Evolutionary conservation across 2,113 vertebrate species (phyloP).

Genomic region (Campylomormyrus numenius): DNA sequence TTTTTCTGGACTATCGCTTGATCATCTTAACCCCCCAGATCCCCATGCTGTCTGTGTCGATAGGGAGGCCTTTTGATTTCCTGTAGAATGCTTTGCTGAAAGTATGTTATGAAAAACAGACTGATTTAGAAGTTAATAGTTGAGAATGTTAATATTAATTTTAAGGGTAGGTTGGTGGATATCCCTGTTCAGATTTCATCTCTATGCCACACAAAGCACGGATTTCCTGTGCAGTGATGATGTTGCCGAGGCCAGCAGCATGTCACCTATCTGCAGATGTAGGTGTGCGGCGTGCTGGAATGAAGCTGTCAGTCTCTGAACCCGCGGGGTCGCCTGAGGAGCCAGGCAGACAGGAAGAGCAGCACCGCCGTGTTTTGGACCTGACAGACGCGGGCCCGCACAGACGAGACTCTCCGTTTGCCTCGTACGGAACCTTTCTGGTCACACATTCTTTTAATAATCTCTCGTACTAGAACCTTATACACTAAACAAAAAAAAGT

Average conservation of each 20-base stretch:
- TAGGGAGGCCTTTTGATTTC: background rate
- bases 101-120: background rate
- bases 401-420: background rate
- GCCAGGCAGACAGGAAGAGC: background rate
- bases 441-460: background rate
- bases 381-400: background rate
- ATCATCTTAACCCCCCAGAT: background rate
- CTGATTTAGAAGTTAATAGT: background rate
- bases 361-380: background rate
- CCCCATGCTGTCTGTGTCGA: background rate
- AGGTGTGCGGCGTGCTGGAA: conserved; percentile 21
- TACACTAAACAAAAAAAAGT: background rate
- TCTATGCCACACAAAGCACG: background rate
- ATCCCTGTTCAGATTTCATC: background rate
- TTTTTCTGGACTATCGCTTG: background rate
- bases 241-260: background rate
- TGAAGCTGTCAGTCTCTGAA: conserved; percentile 39
- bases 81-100: background rate
- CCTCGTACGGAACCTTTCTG: background rate
- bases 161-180: background rate
- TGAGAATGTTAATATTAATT: background rate
- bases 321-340: conserved; percentile 7
- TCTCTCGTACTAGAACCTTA: background rate
- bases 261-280: background rate
- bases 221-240: background rate